These are phyloP conservation scores for Piezodorus guildinii DNA, from an alignment of 1,140 invertebrate genomes.

Conservation along the genomic window DNA sequence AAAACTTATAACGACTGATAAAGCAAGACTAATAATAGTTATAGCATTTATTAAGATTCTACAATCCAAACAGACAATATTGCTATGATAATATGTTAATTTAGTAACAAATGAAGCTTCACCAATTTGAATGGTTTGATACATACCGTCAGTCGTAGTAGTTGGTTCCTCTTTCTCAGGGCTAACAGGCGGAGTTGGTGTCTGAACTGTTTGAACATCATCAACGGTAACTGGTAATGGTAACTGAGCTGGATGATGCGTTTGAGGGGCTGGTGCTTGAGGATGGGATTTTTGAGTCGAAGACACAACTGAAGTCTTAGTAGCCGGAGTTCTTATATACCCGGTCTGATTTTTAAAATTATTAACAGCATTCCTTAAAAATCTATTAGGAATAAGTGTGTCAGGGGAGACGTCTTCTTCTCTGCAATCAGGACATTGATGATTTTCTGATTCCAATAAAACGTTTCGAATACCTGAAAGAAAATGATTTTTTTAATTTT, in stretches of 20 bases:
- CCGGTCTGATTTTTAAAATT: slow-evolving; percentile 85
- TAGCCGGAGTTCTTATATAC: slow-evolving; percentile 39
- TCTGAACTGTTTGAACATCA: background rate
- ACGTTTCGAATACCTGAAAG: slow-evolving; percentile 68
- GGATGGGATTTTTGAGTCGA: background rate
- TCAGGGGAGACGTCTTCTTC: slow-evolving; percentile 86
- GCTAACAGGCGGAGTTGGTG: background rate
- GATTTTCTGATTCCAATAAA: slow-evolving; percentile 82
- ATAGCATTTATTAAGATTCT: too few species aligned
- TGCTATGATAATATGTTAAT: too few species aligned
- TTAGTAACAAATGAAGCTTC: too few species aligned
- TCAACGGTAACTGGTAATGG: background rate
- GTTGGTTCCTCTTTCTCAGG: slow-evolving; percentile 7
- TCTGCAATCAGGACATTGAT: slow-evolving; percentile 86
- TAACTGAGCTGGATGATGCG: background rate
- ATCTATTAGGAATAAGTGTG: slow-evolving; percentile 84
- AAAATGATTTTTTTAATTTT: slow-evolving; percentile 4
- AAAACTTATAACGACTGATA: too few species aligned
- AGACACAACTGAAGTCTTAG: background rate
- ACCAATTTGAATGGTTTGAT: background rate
- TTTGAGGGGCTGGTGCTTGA: background rate
- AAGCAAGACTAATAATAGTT: too few species aligned
- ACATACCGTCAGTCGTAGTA: background rate
- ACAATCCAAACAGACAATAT: too few species aligned
- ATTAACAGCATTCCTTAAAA: slow-evolving; percentile 73